Percentiles rank a stretch among this genome's conserved stretches.
These are phyloP conservation scores for Trichogramma evanescens DNA, from an alignment of 2,888 invertebrate species.

Conservation along the genomic window DNA sequence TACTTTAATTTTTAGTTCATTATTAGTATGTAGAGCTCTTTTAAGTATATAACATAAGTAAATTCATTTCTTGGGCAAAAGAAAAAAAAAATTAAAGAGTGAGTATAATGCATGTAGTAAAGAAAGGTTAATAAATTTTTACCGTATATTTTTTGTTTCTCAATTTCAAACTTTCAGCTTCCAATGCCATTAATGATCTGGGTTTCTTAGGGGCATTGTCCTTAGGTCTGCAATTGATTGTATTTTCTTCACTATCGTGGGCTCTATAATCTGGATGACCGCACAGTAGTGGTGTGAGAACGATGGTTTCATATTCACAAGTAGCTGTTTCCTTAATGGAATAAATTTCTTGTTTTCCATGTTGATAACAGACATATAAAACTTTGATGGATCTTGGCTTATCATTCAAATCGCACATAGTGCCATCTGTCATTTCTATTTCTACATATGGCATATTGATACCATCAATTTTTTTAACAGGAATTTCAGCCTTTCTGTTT, in stretches of 20 bases:
- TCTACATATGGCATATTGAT: constrained; percentile 80
- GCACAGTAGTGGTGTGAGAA: constrained; percentile 81
- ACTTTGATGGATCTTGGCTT: constrained; percentile 75
- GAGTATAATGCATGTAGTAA: neutral
- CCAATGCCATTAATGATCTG: constrained; percentile 62
- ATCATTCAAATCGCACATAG: constrained; percentile 83
- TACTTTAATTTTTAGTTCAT: no score
- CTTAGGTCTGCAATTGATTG: constrained; percentile 67
- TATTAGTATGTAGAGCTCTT: no score
- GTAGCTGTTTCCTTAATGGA: constrained; percentile 88
- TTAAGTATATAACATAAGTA: no score
- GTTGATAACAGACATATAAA: constrained; percentile 80
- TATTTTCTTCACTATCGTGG: constrained; percentile 68
- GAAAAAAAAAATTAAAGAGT: constrained; percentile 13
- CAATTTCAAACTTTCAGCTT: constrained; percentile 65
- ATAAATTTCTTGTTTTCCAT: constrained; percentile 86
- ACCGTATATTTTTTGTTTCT: constrained; percentile 56
- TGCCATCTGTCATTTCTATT: constrained; percentile 82
- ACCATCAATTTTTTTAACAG: constrained; percentile 76
- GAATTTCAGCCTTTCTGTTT: constrained; percentile 49
- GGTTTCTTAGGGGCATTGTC: constrained; percentile 65
- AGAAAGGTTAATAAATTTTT: constrained; percentile 28
- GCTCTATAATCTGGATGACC: constrained; percentile 81
- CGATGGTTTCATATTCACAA: constrained; percentile 89
- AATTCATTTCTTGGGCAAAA: neutral